Evolutionary conservation across 2,113 vertebrate genomes (phyloP), one percentile per base, ranked within the genome.

Genomic region (Vicugna pacos): DNA sequence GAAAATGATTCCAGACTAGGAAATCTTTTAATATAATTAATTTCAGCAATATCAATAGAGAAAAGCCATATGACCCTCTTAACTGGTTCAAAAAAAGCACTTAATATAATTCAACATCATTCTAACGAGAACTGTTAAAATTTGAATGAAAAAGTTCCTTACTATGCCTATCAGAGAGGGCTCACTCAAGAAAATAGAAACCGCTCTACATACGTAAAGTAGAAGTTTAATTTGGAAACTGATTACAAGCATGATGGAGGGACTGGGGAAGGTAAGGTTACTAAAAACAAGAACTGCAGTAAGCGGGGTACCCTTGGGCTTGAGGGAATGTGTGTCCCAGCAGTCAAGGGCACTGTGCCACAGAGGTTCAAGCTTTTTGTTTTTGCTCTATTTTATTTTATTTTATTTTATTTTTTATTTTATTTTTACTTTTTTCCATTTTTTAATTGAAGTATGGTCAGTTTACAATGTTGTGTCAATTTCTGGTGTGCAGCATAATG

Each of bases 121-220:
- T 91, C 50, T 87, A 80, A 50, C 30, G 60, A 93, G 64, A 96
- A 93, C 26, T 62, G 46, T 80, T 79, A 91, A 70, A 77, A 73
- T 73, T 79, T 80, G 60, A 94, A 87, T 84, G 92, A 90, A 81
- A 92, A 92, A 89, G 46, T 50, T 77, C 17, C 15, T 92, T 95
- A 54, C 38, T 86, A 7, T 56, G 13, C 76, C 6, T 64, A 72
- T 64, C 32, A 76, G 26, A 86, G 92, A 65, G 60, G 16, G 54
- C 13, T 48, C 38, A 64, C n/a, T 92, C 14, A 88, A 82, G 69
- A 64, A 72, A 60, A 73, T 14, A 72, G 64, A 79, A 79, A 65
- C 56, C 50, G 50, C 24, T 81, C n/a, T 24, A 32, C 12, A 7
- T 17, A 24, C 48, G 24, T 77, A 56, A 86, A 96, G 77, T 11